Conservation (phyloP, 2,888 invertebrate species). For the Thera britannica region DNA sequence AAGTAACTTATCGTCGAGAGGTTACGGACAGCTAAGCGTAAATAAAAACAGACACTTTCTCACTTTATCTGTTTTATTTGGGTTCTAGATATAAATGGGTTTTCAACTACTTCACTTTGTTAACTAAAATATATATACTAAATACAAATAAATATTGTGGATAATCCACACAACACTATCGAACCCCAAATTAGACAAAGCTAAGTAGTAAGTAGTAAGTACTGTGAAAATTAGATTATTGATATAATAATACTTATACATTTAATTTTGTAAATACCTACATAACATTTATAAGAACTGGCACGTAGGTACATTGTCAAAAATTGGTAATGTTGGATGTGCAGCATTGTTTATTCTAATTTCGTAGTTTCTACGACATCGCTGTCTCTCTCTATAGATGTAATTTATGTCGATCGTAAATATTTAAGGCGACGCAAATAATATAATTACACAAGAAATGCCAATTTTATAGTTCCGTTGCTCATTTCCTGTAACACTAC, state of each 20-base stretch:
- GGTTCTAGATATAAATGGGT: conserved; percentile 1
- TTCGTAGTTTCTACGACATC: no score
- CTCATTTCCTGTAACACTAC: not conserved
- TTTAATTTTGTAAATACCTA: no score
- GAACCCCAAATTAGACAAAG: no score
- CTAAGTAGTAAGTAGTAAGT: no score
- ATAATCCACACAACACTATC: no score
- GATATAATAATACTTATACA: not conserved
- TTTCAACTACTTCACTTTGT: not conserved
- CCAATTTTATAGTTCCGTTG: not conserved
- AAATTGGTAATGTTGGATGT: no score
- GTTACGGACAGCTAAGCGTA: conserved; percentile 17
- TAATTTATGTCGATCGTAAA: not conserved
- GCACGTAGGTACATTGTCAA: no score
- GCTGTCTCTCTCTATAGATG: not conserved
- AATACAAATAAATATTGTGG: no score
- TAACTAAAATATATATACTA: no score
- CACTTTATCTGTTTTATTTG: conserved; percentile 26
- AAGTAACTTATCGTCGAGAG: conserved; percentile 19
- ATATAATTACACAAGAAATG: not conserved
- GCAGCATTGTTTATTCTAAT: no score
- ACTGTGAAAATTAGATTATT: not conserved
- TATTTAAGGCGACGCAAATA: not conserved
- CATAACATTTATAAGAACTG: no score
- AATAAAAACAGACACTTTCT: conserved; percentile 19